A percentile compares a stretch with the other conserved stretches of the same genome.
These are phyloP conservation scores for Corythornis cristatus DNA, from an alignment of 2,113 vertebrate species.

Conservation along the genomic window DNA sequence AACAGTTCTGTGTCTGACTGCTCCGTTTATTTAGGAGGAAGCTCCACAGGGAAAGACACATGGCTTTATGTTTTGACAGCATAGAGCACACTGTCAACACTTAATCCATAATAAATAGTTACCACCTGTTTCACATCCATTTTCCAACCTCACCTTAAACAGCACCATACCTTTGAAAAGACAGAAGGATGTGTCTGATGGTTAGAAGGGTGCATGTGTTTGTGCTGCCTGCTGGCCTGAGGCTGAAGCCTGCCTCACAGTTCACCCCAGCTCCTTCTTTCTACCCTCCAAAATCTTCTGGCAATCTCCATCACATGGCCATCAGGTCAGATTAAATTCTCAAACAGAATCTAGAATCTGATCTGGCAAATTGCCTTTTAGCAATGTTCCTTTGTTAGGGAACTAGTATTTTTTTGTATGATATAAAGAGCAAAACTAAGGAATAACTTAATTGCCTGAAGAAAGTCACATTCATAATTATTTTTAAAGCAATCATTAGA, in stretches of 20 bases:
- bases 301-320: background rate
- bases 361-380: background rate
- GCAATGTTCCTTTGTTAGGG: background rate
- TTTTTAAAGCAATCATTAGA: background rate
- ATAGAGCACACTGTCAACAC: constrained; percentile 28
- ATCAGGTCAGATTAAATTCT: background rate
- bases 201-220: rapidly evolving
- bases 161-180: background rate
- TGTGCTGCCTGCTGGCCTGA: background rate
- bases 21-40: constrained; percentile 30
- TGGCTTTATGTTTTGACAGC: constrained; percentile 40
- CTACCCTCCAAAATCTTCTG: background rate
- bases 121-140: constrained; percentile 40
- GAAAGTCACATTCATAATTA: background rate
- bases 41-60: constrained; percentile 13
- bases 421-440: background rate
- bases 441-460: background rate
- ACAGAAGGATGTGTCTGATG: background rate
- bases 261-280: background rate
- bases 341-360: background rate
- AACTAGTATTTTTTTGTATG: background rate
- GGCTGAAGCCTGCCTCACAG: background rate
- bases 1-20: constrained; percentile 20
- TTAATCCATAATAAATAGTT: constrained; percentile 60
- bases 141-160: constrained; percentile 15